Evolutionary conservation across 2,113 vertebrate genomes (phyloP), one percentile per base, ranked within the genome.

Genomic region (Melanotaenia duboulayi): DNA sequence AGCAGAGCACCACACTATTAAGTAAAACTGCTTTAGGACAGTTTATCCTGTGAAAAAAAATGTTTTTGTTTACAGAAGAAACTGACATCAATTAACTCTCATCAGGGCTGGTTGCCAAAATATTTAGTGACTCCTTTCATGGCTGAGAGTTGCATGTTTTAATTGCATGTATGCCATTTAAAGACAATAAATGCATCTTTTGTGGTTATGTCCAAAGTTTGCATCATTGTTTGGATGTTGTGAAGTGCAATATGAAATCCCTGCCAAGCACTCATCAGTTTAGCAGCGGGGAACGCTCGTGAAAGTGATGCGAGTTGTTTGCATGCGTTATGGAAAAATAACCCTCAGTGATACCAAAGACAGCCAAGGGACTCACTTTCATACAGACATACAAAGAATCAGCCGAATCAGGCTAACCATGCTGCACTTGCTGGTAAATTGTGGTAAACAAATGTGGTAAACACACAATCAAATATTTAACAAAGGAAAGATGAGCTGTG

Each of bases 401-500:
- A 85, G 84, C 71, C 67, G 74, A 71, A 77, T 88, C 75, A 83
- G 81, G 68, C 83, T 83, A 85, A 90, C 90, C 83, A 80, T 84
- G 82, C 46, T 81, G 89, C 80, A 75, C 81, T 77, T 69, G 65
- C 78, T 77, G 86, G 83, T 87, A 88, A 91, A 90, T 78, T 89
- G 87, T 74, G 76, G 85, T 84, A 86, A 92, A 90, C 82, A 89
- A 87, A 77, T 88, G 88, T 83, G 82, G 84, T 80, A 81, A 87
- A 85, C 54, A 76, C 85, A 76, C 64, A 64, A 84, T 90, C 76
- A 91, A 91, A 90, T 91, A 93, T 92, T 90, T 69, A 91, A 83
- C 87, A 90, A 85, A 83, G 67, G 72, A 50, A 76, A 65, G 51
- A 81, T 74, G 81, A 55, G 70, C 78, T 58, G 49, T 60, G 72